Evolutionary conservation across 2,797 vertebrate genomes (phyloP).

Genomic region (Tauraco hartlaubi): DNA sequence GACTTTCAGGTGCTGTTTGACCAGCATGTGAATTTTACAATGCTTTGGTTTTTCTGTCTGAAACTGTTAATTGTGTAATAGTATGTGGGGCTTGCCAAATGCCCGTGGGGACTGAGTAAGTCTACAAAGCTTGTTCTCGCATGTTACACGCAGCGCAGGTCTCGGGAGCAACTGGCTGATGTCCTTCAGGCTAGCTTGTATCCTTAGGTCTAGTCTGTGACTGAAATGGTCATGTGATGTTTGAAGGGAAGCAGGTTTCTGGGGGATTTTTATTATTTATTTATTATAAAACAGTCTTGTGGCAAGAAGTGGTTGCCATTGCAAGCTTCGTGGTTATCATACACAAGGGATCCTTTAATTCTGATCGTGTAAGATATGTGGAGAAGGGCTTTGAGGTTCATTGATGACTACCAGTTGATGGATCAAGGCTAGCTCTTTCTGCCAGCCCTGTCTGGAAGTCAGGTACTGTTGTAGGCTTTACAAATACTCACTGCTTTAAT

Average conservation of each 20-base stretch:
- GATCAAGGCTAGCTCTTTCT: background rate
- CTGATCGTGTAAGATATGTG: background rate
- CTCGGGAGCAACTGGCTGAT: background rate
- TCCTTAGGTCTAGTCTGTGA: background rate
- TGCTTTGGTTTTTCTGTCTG: background rate
- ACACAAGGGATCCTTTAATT: background rate
- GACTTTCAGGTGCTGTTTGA: background rate
- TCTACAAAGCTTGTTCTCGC: background rate
- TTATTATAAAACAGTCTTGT: background rate
- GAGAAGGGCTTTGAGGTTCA: background rate
- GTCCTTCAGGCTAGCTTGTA: background rate
- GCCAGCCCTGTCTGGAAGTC: background rate
- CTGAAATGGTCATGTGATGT: background rate
- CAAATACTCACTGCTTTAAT: background rate
- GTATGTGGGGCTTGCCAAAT: background rate
- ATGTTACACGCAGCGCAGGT: accelerated
- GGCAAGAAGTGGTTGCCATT: background rate
- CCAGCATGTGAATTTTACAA: accelerated
- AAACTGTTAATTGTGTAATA: background rate
- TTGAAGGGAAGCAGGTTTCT: background rate
- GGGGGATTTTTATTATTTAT: background rate
- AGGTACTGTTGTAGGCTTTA: background rate
- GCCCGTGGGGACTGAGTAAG: background rate
- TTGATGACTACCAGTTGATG: background rate
- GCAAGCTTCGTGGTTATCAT: accelerated